A percentile compares a stretch with the other conserved stretches of the same genome.
Conservation (phyloP, 2,113 vertebrate genomes). For the Sigmodon hispidus region DNA sequence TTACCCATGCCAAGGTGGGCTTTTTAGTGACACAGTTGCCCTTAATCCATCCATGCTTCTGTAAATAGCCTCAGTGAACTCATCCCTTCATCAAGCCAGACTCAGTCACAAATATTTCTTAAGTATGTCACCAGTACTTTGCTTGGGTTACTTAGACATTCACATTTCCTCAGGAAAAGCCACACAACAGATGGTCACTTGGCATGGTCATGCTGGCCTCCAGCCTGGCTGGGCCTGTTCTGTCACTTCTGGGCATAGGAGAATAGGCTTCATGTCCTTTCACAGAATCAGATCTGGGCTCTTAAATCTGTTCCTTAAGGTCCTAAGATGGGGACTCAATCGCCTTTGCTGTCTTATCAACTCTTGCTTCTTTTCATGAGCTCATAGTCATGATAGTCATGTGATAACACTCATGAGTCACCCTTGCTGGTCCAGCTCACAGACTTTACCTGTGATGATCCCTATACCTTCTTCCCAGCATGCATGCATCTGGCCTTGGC, state of each 20-base stretch:
- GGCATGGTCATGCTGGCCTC: neutral
- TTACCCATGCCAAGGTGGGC: neutral
- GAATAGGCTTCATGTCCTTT: neutral
- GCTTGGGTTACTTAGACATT: neutral
- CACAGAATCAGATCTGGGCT: neutral
- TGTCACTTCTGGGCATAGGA: neutral
- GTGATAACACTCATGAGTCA: neutral
- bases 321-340: neutral
- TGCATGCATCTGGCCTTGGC: neutral
- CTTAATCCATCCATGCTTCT: neutral
- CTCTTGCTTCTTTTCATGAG: neutral
- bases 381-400: neutral
- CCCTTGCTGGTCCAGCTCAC: neutral
- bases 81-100: neutral
- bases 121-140: neutral
- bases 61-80: neutral
- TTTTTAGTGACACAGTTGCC: neutral
- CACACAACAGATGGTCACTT: neutral
- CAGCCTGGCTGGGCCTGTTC: neutral
- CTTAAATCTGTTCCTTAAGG: neutral
- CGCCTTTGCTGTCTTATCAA: neutral
- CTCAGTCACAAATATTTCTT: neutral
- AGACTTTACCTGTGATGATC: neutral
- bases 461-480: neutral
- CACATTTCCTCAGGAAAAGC: neutral